Base-by-base conservation (phyloP, 2,797 vertebrate species). In the Aplochiton taeniatus region DNA sequence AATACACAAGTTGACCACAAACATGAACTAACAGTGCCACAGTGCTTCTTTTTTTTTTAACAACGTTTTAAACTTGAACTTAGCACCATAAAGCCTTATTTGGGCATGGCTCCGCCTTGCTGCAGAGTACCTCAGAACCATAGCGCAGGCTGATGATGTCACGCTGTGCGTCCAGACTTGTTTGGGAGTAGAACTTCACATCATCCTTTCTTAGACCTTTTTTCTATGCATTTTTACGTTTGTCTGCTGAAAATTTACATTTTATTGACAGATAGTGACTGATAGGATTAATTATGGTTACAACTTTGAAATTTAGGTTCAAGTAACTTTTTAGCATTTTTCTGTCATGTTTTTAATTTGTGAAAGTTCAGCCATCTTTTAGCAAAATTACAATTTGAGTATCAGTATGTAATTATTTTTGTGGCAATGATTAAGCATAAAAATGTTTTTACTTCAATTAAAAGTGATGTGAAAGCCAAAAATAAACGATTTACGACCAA, bases 51-150 rank as follows among this genome's bases (percentile, higher is more conserved):
- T 31, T 31, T 31, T 31, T 31, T 31, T 31, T 2, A 31, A 31
- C 31, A 31, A 31, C 31, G 2, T 31, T 31, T 31, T 31, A 31
- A 31, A 31, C 31, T 31, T 31, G 31, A 73, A 72, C 71, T 88
- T 80, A 78, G 85, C 93, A 92, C 92, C 92, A 74, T 66, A 55
- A 91, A 85, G 93, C 93, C 93, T 94, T 94, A 94, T 82, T 83
- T 69, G 81, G 84, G 87, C 88, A 73, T 68, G 78, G 82, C 83
- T 67, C 76, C 5, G 70, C 85, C 88, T 75, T 68, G 87, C 85
- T 79, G 80, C 84, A 83, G 78, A 82, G 87, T 75, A 90, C 89
- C 90, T 90, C 86, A 56, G 67, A 76, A 76, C 61, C 45, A 72
- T 60, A 18, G 61, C 70, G 63, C 63, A 66, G 48, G 52, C n/a